These are phyloP conservation scores for Eremobia ochroleuca DNA, from an alignment of 2,888 invertebrate genomes.

Conservation along the genomic window DNA sequence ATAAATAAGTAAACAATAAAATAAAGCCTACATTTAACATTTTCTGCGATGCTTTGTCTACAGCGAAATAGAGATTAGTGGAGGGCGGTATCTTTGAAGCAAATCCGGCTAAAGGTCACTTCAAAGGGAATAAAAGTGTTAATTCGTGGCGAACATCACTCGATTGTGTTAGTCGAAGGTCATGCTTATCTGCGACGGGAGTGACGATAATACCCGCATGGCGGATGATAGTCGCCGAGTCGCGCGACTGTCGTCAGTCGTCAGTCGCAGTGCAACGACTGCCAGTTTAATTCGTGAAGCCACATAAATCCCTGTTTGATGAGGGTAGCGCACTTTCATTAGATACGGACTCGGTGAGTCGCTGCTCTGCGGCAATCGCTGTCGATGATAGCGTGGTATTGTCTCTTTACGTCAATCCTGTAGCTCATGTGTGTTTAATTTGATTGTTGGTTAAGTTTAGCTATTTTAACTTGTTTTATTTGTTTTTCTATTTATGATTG, in stretches of 20 bases:
- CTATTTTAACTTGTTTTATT: background rate
- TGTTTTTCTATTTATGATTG: constrained; percentile 2
- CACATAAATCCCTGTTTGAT: constrained; percentile 80
- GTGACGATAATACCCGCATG: constrained; percentile 79
- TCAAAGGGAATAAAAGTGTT: constrained; percentile 58
- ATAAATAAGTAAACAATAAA: constrained; percentile 14
- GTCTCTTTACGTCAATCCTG: constrained; percentile 51
- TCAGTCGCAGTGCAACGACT: constrained; percentile 68
- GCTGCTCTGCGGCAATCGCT: constrained; percentile 63
- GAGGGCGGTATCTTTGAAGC: constrained; percentile 23
- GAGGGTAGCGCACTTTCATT: constrained; percentile 78
- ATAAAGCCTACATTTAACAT: constrained; percentile 8
- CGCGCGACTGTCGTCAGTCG: constrained; percentile 53
- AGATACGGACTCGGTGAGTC: constrained; percentile 75
- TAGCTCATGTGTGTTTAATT: constrained; percentile 40
- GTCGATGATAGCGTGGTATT: constrained; percentile 62
- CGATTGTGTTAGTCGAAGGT: constrained; percentile 68
- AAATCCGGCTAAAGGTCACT: constrained; percentile 35
- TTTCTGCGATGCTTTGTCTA: constrained; percentile 2
- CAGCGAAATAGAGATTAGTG: constrained; percentile 22
- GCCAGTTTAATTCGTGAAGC: constrained; percentile 79
- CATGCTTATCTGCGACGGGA: constrained; percentile 74
- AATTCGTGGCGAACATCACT: constrained; percentile 53
- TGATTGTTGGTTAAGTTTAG: constrained; percentile 19
- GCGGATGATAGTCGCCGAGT: constrained; percentile 62